Conservation (phyloP, 1,140 invertebrate species). For the Plodia interpunctella region DNA sequence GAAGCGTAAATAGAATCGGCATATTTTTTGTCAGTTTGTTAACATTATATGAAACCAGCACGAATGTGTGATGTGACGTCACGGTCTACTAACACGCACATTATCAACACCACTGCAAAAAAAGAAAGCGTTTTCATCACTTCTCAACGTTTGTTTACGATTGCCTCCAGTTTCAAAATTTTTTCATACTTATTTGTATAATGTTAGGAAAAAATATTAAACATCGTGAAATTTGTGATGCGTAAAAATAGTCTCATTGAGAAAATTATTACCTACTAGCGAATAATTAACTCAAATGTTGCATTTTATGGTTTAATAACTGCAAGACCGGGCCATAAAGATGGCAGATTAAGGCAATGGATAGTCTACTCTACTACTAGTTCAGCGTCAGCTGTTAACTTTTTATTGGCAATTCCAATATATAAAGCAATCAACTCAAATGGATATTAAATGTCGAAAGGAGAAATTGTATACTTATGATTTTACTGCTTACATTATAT, state of each 20-base stretch:
- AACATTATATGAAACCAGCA: background rate
- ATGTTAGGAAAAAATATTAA: background rate
- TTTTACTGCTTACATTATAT: too few species aligned
- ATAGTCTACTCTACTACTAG: background rate
- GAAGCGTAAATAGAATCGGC: too few species aligned
- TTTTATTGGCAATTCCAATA: background rate
- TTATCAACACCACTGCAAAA: background rate
- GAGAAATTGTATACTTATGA: too few species aligned
- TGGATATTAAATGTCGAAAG: too few species aligned
- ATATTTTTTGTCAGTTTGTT: too few species aligned
- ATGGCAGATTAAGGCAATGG: background rate
- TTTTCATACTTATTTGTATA: too few species aligned
- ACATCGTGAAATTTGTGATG: background rate
- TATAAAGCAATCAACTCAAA: too few species aligned
- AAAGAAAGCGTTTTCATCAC: slow-evolving; percentile 1
- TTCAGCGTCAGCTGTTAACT: background rate
- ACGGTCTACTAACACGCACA: background rate
- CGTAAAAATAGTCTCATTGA: too few species aligned
- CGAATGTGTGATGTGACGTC: background rate
- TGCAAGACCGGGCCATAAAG: background rate
- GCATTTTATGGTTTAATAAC: background rate
- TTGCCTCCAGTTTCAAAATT: background rate
- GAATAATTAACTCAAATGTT: background rate
- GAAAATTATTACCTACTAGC: too few species aligned
- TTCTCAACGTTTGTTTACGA: background rate